phyloP scores from a whole-genome alignment of 2,888 invertebrate species.

The Bibio marci region DNA sequence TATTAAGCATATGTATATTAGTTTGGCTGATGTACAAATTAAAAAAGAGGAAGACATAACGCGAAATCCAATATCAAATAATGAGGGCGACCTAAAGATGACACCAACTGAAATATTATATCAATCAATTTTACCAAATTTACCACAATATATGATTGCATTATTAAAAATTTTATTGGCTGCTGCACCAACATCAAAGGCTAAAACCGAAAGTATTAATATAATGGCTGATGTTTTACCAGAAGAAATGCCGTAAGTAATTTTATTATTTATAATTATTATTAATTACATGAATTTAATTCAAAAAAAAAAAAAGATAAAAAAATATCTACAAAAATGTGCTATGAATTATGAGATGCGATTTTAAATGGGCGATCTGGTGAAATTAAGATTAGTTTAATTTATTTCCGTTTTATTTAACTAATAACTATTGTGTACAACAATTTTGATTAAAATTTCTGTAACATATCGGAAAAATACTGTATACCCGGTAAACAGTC shows the following conservation, averaged over 20 bases:
- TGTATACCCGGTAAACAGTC: too few relatives aligned
- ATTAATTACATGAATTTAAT: slow-evolving; percentile 2
- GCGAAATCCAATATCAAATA: slow-evolving; percentile 74
- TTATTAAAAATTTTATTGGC: slow-evolving; percentile 90
- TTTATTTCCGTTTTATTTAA: too few relatives aligned
- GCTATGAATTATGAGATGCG: neutral
- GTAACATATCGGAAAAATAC: too few relatives aligned
- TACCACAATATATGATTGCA: slow-evolving; percentile 97
- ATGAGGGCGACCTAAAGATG: slow-evolving; percentile 67
- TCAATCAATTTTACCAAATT: slow-evolving; percentile 83
- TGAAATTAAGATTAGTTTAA: neutral
- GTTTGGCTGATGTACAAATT: slow-evolving; percentile 82
- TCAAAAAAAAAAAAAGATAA: neutral
- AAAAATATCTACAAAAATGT: slow-evolving; percentile 4
- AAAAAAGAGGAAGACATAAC: slow-evolving; percentile 82
- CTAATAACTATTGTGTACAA: too few relatives aligned
- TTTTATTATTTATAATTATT: neutral
- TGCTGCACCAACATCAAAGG: slow-evolving; percentile 97
- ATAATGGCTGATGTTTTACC: slow-evolving; percentile 96
- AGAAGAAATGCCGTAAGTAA: slow-evolving; percentile 81
- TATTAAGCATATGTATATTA: slow-evolving; percentile 77
- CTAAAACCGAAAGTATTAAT: slow-evolving; percentile 94
- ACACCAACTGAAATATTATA: slow-evolving; percentile 82
- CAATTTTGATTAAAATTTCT: too few relatives aligned
- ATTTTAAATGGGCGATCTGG: neutral